These are phyloP conservation scores for Clavelina lepadiformis DNA, from an alignment of 23 tunicate species.

Conservation along the genomic window DNA sequence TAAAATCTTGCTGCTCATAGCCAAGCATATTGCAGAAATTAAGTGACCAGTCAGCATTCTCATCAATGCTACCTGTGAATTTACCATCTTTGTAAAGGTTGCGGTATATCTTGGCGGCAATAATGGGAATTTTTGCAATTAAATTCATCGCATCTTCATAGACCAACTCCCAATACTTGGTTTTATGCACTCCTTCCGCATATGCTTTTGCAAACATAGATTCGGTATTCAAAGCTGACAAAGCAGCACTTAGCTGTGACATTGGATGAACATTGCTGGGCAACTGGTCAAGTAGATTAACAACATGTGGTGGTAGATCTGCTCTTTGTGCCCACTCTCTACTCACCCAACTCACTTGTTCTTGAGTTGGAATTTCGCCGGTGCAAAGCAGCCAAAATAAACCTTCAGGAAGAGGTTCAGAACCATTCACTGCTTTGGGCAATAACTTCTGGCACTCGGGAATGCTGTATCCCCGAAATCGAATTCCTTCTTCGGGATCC, in stretches of 20 bases:
- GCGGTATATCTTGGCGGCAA: constrained; percentile 94
- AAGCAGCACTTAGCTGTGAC: constrained; percentile 91
- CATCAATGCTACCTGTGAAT: constrained; percentile 68
- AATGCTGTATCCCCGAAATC: constrained; percentile 92
- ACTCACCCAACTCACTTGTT: constrained; percentile 69
- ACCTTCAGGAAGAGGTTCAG: constrained; percentile 91
- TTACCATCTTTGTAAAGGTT: constrained; percentile 82
- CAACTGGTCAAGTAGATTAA: constrained; percentile 79
- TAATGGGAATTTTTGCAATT: constrained; percentile 90
- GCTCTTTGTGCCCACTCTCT: constrained; percentile 92
- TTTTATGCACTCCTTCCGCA: constrained; percentile 83
- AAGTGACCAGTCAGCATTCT: constrained; percentile 95
- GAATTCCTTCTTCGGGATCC: constrained; percentile 96
- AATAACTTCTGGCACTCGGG: constrained; percentile 93
- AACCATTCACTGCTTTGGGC: constrained; percentile 83
- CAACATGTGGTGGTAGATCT: constrained; percentile 88
- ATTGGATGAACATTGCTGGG: constrained; percentile 95
- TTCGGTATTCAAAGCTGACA: constrained; percentile 80
- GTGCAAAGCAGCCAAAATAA: constrained; percentile 96
- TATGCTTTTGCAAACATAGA: constrained; percentile 89
- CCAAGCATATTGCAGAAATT: constrained; percentile 98
- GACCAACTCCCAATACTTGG: constrained; percentile 83
- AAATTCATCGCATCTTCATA: constrained; percentile 99
- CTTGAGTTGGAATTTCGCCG: constrained; percentile 85
- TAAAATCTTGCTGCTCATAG: constrained; percentile 60